Conservation (phyloP, 2,113 vertebrate genomes). For the Sigmodon hispidus region DNA sequence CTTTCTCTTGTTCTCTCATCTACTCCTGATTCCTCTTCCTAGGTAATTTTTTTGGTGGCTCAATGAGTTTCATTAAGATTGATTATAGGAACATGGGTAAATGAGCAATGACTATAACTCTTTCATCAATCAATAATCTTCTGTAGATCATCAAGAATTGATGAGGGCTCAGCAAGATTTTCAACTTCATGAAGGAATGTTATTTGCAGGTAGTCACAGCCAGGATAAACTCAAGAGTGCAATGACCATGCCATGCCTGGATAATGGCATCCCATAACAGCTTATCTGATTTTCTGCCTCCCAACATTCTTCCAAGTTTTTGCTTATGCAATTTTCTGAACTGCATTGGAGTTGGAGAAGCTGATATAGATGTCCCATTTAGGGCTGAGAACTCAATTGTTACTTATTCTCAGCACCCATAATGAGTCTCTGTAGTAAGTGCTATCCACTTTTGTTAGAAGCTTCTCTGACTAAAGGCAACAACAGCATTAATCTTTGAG, state of each 20-base stretch:
- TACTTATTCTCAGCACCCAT: not conserved
- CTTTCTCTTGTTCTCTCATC: not conserved
- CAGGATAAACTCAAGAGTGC: not conserved
- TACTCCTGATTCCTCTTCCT: not conserved
- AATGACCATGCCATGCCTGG: not conserved
- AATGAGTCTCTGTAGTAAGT: not conserved
- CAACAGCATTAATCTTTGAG: not conserved
- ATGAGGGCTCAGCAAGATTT: not conserved
- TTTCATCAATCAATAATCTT: not conserved
- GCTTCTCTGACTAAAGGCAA: not conserved
- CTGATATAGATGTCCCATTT: not conserved
- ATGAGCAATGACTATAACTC: not conserved
- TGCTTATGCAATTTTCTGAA: not conserved
- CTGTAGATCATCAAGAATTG: not conserved
- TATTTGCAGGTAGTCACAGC: not conserved
- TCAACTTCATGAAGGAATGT: not conserved
- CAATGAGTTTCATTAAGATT: not conserved
- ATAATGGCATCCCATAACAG: not conserved
- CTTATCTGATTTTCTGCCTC: not conserved
- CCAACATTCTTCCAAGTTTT: not conserved
- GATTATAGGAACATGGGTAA: not conserved
- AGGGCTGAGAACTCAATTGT: not conserved
- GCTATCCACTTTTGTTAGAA: not conserved
- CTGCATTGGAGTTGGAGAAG: not conserved
- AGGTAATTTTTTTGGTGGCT: not conserved